A percentile compares a stretch with the other conserved stretches of the same genome.
Conservation (phyloP, 2,888 invertebrate species). For the Spisula solida region DNA sequence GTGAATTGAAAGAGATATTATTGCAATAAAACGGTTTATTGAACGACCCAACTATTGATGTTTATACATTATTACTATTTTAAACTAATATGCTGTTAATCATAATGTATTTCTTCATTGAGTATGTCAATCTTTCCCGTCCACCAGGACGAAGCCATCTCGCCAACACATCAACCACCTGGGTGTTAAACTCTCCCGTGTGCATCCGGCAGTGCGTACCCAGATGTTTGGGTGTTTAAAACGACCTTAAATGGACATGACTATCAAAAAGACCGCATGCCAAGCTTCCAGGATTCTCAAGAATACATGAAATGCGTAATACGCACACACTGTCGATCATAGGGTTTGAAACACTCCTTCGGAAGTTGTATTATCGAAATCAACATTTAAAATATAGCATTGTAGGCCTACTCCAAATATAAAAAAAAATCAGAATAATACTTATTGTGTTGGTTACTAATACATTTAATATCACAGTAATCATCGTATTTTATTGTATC, state of each 20-base stretch:
- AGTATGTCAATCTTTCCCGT: not conserved
- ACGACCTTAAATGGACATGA: not conserved
- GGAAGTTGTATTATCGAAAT: too few relatives aligned
- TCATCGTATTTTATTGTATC: too few relatives aligned
- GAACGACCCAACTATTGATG: not conserved
- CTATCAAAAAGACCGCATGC: not conserved
- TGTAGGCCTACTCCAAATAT: too few relatives aligned
- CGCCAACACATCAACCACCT: not conserved
- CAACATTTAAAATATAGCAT: too few relatives aligned
- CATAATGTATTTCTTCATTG: not conserved
- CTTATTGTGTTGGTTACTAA: too few relatives aligned
- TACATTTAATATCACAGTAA: too few relatives aligned
- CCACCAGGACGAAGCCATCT: not conserved
- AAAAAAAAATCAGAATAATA: too few relatives aligned
- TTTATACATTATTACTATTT: not conserved
- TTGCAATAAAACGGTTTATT: slow-evolving; percentile 13
- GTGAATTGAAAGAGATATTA: not conserved
- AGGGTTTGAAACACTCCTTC: too few relatives aligned
- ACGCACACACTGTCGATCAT: too few relatives aligned
- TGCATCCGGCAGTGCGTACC: not conserved
- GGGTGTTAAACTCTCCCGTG: not conserved
- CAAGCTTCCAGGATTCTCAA: not conserved
- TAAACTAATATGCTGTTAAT: not conserved
- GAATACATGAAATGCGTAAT: too few relatives aligned
- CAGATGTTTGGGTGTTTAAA: not conserved